Percentiles rank a stretch among this genome's conserved stretches.
phyloP scores from a whole-genome alignment of 2,113 vertebrate genomes.

The Thalassarche chlororhynchos region DNA sequence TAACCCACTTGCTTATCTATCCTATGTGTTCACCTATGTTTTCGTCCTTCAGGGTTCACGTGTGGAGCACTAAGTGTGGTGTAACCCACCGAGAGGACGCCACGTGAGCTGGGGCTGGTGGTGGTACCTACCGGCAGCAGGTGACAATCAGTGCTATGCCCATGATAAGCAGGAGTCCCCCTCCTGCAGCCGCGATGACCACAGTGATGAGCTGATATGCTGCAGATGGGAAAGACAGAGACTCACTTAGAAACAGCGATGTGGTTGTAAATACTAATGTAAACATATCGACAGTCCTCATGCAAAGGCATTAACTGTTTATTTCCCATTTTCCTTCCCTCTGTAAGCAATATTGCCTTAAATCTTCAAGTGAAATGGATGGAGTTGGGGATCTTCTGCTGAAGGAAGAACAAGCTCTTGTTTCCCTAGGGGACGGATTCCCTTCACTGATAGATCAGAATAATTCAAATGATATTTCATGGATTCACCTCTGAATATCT shows the following conservation, averaged over 20 bases:
- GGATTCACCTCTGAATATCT: background rate
- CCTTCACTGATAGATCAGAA: background rate
- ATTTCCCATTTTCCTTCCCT: background rate
- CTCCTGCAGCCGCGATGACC: slow-evolving; percentile 91
- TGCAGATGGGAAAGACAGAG: slow-evolving; percentile 52
- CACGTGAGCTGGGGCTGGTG: accelerated
- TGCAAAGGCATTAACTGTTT: background rate
- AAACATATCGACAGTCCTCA: background rate
- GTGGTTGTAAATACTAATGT: background rate
- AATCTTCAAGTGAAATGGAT: background rate
- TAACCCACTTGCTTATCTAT: background rate
- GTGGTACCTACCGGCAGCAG: slow-evolving; percentile 87
- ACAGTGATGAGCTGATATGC: slow-evolving; percentile 96
- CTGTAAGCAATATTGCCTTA: background rate
- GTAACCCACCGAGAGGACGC: background rate
- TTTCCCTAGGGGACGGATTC: background rate
- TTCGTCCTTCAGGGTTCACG: background rate
- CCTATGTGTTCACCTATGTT: background rate
- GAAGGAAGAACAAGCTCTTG: background rate
- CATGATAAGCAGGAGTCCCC: slow-evolving; percentile 89
- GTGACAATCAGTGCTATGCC: slow-evolving; percentile 89
- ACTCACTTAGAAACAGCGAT: background rate
- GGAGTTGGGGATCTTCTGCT: background rate
- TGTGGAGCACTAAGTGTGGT: background rate
- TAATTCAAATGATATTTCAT: background rate